phyloP scores from a whole-genome alignment of 2,113 vertebrate species.

The Vulpes vulpes region DNA sequence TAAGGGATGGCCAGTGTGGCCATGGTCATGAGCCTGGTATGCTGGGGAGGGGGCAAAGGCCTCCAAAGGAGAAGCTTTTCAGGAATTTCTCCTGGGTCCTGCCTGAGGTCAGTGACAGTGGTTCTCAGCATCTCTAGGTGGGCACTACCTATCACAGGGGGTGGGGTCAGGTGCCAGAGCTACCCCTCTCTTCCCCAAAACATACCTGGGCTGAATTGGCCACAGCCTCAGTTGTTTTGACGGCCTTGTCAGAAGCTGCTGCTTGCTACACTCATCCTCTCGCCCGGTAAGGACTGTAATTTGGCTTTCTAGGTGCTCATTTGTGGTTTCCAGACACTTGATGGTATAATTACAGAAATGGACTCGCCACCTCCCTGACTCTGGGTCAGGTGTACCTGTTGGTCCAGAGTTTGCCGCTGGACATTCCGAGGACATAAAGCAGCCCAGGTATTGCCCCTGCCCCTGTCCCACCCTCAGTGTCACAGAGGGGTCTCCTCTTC shows the following conservation, averaged over 20 bases:
- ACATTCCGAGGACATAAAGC: not conserved
- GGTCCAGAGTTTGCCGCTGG: not conserved
- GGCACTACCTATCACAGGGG: not conserved
- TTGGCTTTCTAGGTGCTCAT: slow-evolving; percentile 60
- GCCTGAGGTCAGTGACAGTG: not conserved
- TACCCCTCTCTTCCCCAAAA: not conserved
- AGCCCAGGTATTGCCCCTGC: not conserved
- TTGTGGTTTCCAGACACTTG: slow-evolving; percentile 70
- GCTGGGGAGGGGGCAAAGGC: too few relatives aligned
- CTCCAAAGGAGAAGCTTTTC: not conserved
- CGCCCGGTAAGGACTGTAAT: slow-evolving; percentile 63
- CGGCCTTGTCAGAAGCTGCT: slow-evolving; percentile 28
- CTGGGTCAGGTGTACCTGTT: slow-evolving; percentile 45
- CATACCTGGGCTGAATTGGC: not conserved
- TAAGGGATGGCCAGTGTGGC: not conserved
- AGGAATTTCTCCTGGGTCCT: not conserved
- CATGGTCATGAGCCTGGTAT: not conserved
- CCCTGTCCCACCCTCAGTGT: not conserved
- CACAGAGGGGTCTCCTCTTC: not conserved
- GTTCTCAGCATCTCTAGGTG: not conserved
- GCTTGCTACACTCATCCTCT: not conserved
- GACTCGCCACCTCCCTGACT: slow-evolving; percentile 48
- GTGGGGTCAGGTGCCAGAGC: not conserved
- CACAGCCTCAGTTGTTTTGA: slow-evolving; percentile 5
- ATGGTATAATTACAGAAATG: slow-evolving; percentile 64